Evolutionary conservation across 2,797 vertebrate genomes (phyloP).

Genomic region (Chelonia mydas): DNA sequence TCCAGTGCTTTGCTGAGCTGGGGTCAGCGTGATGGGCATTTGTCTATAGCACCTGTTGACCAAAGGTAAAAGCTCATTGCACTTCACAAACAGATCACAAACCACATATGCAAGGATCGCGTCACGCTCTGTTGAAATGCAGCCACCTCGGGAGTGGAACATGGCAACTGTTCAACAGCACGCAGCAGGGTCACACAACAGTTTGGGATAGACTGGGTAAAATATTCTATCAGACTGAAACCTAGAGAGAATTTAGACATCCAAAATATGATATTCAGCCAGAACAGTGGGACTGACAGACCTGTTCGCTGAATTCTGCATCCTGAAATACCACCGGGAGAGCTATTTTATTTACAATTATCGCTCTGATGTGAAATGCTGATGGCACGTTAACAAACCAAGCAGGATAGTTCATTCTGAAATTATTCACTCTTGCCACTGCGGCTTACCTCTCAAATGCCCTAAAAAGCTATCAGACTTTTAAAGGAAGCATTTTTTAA

Average conservation of each 20-base stretch:
- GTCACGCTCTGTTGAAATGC: background rate
- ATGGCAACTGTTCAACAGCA: background rate
- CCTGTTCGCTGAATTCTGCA: rapidly evolving
- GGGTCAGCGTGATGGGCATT: background rate
- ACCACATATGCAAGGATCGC: background rate
- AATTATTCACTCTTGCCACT: background rate
- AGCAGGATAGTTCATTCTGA: background rate
- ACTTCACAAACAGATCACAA: background rate
- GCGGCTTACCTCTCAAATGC: background rate
- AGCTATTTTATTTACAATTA: background rate
- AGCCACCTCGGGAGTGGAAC: background rate
- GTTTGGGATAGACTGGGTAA: background rate
- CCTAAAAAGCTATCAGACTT: rapidly evolving
- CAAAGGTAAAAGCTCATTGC: background rate
- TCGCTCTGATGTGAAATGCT: background rate
- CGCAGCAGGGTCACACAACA: background rate
- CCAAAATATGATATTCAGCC: background rate
- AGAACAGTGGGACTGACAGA: too few relatives aligned
- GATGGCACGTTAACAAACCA: background rate
- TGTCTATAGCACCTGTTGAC: background rate
- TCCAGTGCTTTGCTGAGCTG: background rate
- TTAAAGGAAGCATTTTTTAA: background rate
- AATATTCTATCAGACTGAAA: background rate
- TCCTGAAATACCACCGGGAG: background rate
- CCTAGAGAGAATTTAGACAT: background rate